Evolutionary conservation across 2,888 invertebrate species (phyloP).

Genomic region (Tetragnatha montana): DNA sequence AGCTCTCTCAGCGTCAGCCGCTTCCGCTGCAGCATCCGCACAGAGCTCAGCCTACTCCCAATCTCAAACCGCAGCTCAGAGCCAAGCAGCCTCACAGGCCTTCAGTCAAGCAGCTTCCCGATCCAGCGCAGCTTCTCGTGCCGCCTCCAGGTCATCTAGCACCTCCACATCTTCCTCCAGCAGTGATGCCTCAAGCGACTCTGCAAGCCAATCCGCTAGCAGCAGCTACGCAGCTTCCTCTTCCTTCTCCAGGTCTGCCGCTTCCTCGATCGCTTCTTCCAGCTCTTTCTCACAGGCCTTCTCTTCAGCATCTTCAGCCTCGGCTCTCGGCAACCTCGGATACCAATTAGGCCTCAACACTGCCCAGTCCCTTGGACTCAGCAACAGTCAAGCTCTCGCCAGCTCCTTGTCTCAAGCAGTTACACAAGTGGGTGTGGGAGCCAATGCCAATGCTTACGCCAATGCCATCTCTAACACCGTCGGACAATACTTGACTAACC

Average conservation of each 20-base stretch:
- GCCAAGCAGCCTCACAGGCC: conserved; percentile 15
- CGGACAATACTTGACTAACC: background rate
- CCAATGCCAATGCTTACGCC: conserved; percentile 25
- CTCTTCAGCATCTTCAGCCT: conserved; percentile 26
- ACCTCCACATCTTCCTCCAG: background rate
- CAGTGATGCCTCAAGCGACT: conserved; percentile 1
- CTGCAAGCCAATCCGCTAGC: background rate
- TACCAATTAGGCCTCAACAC: background rate
- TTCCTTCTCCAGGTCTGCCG: conserved; percentile 7
- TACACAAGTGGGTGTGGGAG: conserved; percentile 6
- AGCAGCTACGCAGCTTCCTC: background rate
- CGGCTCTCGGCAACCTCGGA: background rate
- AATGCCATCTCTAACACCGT: conserved; percentile 22
- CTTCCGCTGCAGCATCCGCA: conserved; percentile 16
- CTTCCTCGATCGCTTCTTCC: conserved; percentile 17
- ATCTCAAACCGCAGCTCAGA: conserved; percentile 4
- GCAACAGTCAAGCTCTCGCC: conserved; percentile 11
- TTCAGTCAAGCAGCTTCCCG: conserved; percentile 22
- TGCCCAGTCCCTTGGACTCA: conserved; percentile 9
- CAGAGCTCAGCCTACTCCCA: conserved; percentile 9
- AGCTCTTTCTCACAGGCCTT: conserved; percentile 31
- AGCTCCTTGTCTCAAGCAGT: conserved; percentile 14
- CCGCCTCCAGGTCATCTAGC: background rate
- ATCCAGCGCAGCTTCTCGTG: background rate
- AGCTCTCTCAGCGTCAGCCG: conserved; percentile 9